Evolutionary conservation across 1,140 invertebrate genomes (phyloP).

Genomic region (Phymorhynchus buccinoides): DNA sequence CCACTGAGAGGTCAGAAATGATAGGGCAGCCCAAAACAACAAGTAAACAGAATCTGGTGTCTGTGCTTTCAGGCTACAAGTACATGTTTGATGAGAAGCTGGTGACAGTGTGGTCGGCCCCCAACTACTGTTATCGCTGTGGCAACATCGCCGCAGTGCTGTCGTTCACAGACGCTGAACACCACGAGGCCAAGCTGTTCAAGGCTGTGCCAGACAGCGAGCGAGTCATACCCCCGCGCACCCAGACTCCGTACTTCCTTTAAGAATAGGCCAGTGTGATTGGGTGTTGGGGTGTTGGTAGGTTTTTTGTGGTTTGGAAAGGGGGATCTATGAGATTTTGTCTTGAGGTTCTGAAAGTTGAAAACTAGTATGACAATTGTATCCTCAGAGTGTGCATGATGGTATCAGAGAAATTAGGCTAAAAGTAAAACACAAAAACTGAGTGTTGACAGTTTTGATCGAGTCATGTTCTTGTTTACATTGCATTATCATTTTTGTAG

Average conservation of each 20-base stretch:
- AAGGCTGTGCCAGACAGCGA: slow-evolving; percentile 94
- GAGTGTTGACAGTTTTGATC: no score
- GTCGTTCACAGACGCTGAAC: slow-evolving; percentile 89
- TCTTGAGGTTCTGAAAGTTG: no score
- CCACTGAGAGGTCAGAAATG: no score
- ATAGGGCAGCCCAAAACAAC: no score
- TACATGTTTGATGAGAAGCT: slow-evolving; percentile 99
- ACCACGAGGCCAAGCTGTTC: slow-evolving; percentile 89
- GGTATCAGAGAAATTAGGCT: no score
- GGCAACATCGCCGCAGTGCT: slow-evolving; percentile 99
- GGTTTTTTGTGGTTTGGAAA: neutral
- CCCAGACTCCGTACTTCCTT: slow-evolving; percentile 96
- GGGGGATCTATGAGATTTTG: neutral
- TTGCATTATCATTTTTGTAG: no score
- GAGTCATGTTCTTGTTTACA: no score
- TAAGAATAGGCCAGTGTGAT: slow-evolving; percentile 71
- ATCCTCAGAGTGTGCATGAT: no score
- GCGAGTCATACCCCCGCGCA: slow-evolving; percentile 90
- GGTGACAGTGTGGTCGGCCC: slow-evolving; percentile 99
- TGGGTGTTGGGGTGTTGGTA: no score
- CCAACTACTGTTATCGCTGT: slow-evolving; percentile 99
- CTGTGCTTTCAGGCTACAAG: slow-evolving; percentile 85
- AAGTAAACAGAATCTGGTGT: no score
- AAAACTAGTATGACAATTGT: no score
- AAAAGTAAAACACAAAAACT: no score